Conservation (phyloP, 2,113 vertebrate genomes). For the Petrocephalus zakoni region DNA sequence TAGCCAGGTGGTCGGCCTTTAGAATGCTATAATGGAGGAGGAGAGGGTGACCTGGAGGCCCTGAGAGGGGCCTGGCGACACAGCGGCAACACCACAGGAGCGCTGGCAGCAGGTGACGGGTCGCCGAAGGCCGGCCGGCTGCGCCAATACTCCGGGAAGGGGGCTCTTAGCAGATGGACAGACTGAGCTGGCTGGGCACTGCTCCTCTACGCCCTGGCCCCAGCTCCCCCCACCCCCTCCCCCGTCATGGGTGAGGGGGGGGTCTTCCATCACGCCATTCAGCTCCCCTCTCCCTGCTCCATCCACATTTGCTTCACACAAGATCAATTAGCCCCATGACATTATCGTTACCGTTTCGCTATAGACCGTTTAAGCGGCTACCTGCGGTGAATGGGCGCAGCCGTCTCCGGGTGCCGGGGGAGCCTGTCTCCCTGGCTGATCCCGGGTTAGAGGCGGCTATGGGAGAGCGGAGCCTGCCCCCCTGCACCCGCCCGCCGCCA, state of each 20-base stretch:
- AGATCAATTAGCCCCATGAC: slow-evolving; percentile 4
- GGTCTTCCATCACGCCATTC: slow-evolving; percentile 9
- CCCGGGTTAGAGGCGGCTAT: neutral
- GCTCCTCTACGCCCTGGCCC: slow-evolving; percentile 52
- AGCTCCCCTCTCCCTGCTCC: neutral
- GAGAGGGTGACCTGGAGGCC: neutral
- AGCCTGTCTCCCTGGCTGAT: neutral
- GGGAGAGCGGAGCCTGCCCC: neutral
- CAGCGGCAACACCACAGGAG: neutral
- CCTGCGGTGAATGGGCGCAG: neutral
- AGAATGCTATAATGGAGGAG: neutral
- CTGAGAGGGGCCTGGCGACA: neutral
- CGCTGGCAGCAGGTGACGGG: neutral
- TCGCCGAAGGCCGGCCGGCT: slow-evolving; percentile 24
- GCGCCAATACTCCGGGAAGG: slow-evolving; percentile 58
- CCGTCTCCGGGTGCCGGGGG: neutral
- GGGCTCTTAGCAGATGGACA: slow-evolving; percentile 59
- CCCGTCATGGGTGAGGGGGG: slow-evolving; percentile 27
- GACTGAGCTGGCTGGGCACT: slow-evolving; percentile 51
- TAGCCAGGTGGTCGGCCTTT: slow-evolving; percentile 11
- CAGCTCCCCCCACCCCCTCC: slow-evolving; percentile 28
- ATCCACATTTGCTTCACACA: slow-evolving; percentile 12
- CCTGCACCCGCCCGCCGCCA: neutral
- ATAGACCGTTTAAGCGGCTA: neutral
- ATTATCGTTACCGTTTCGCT: slow-evolving; percentile 8